Percentiles rank a stretch among this genome's conserved stretches.
Conservation (phyloP, 2,797 vertebrate species). For the Sebastes reedi region DNA sequence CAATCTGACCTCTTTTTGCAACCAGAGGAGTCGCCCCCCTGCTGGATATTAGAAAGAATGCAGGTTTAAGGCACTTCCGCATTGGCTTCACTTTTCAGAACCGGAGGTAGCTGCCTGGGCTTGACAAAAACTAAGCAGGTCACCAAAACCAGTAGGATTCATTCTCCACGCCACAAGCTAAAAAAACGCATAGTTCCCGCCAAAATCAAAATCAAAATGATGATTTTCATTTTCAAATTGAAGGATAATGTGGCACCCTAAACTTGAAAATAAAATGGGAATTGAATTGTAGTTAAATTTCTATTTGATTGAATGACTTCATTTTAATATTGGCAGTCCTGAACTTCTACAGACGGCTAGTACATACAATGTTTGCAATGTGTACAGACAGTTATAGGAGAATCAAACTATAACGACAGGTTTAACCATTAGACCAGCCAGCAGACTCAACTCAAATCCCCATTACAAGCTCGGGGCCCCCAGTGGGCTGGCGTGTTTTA, state of each 20-base stretch:
- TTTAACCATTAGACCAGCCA: background rate
- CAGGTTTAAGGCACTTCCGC: too few species aligned
- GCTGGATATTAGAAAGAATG: too few species aligned
- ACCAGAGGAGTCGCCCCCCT: too few species aligned
- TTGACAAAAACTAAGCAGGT: background rate
- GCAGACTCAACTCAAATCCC: conserved; percentile 34
- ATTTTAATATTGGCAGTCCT: background rate
- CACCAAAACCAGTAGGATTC: background rate
- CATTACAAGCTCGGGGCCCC: background rate
- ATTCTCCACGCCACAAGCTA: background rate
- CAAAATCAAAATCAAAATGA: background rate
- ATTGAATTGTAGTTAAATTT: background rate
- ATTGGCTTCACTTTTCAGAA: too few species aligned
- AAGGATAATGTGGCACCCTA: background rate
- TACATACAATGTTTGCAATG: background rate
- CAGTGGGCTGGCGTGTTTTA: background rate
- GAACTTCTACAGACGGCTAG: background rate
- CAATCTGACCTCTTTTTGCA: too few species aligned
- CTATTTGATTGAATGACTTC: background rate
- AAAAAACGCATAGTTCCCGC: background rate
- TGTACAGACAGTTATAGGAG: background rate
- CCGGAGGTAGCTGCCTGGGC: too few species aligned
- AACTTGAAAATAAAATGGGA: background rate
- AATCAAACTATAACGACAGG: background rate
- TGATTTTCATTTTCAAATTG: background rate